Conservation (phyloP, 1,140 invertebrate species). For the Oryctes rhinoceros region DNA sequence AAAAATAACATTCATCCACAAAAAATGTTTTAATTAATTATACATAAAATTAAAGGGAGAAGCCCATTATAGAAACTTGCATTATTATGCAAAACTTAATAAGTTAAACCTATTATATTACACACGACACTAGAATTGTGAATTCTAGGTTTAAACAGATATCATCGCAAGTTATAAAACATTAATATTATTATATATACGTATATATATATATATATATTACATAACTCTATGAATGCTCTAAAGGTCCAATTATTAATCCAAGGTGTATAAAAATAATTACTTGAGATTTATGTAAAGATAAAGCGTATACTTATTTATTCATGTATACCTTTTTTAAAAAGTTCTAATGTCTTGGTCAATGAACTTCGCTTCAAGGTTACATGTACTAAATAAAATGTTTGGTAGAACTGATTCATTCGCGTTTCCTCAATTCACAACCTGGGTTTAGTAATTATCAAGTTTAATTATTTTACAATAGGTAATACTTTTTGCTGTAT, state of each 20-base stretch:
- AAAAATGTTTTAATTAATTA: no score
- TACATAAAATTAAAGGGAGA: no score
- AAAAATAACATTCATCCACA: no score
- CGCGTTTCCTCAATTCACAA: not conserved
- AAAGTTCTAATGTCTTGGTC: constrained; percentile 34
- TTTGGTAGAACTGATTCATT: constrained; percentile 23
- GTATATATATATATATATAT: constrained; percentile 25
- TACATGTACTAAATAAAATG: constrained; percentile 24
- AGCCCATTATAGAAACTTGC: no score
- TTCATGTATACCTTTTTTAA: constrained; percentile 31
- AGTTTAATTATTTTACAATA: not conserved
- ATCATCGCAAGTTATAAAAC: not conserved
- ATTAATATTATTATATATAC: constrained; percentile 2
- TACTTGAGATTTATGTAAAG: constrained; percentile 23
- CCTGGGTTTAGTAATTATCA: not conserved
- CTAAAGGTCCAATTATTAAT: not conserved
- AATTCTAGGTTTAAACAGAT: not conserved
- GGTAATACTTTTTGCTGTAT: no score
- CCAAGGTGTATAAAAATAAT: constrained; percentile 24
- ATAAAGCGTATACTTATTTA: constrained; percentile 31
- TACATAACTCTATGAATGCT: constrained; percentile 9
- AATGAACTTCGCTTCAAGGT: constrained; percentile 23
- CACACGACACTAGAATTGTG: not conserved
- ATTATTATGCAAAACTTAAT: no score
- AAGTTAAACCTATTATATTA: no score